These are phyloP conservation scores for Onychostoma macrolepis DNA, from an alignment of 2,113 vertebrate species.

Conservation along the genomic window DNA sequence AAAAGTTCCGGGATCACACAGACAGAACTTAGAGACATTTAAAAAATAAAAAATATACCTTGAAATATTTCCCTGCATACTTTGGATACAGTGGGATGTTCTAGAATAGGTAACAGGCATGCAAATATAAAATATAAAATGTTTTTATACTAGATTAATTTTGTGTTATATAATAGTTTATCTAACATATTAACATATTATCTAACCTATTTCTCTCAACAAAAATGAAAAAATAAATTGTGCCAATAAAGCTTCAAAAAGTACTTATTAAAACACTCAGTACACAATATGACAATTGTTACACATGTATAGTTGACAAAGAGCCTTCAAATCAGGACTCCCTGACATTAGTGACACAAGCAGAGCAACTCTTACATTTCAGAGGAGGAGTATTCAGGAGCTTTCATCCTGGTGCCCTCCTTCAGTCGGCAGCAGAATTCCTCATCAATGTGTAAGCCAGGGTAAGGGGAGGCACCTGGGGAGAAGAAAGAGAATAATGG, in stretches of 20 bases:
- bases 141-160: neutral
- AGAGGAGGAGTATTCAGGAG: conserved; percentile 89
- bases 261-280: neutral
- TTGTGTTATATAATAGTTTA: neutral
- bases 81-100: neutral
- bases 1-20: conserved; percentile 7
- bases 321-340: neutral
- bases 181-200: neutral
- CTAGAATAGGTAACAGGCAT: neutral
- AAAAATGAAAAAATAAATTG: neutral
- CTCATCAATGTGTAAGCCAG: conserved; percentile 92
- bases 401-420: conserved; percentile 91
- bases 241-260: neutral
- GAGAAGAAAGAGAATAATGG: conserved; percentile 32
- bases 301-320: neutral
- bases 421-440: conserved; percentile 91
- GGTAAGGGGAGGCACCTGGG: conserved; percentile 91
- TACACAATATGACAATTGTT: neutral
- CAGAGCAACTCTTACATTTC: conserved; percentile 83
- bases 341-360: neutral
- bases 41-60: neutral
- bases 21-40: neutral
- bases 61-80: neutral
- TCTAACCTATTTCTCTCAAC: neutral
- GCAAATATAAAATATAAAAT: neutral